Evolutionary conservation across 2,113 vertebrate genomes (phyloP), one percentile per base, ranked within the genome.

Genomic region (Engraulis encrasicolus): DNA sequence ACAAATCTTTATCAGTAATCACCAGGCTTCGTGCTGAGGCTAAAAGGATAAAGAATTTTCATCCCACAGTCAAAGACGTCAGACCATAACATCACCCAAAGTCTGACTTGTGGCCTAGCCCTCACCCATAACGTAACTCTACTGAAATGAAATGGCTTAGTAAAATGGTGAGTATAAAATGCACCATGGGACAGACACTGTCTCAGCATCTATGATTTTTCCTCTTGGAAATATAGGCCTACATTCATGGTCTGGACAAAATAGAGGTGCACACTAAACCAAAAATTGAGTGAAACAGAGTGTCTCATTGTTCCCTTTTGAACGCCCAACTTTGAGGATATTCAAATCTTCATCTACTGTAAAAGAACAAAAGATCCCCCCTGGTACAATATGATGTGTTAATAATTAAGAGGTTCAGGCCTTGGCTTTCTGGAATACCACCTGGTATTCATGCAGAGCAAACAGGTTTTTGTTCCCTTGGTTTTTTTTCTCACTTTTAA

Each of bases 351-450:
- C 27, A 71, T 31, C 12, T 15, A 31, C 58, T 66, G 12, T 2
- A 31, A 31, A 27, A 2, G 6, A 23, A n/a, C n/a, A n/a, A 27
- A 14, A 11, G 58, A 31, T 66, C 23, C 7, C 20, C 23, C 2
- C 0, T 14, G 15, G n/a, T n/a, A n/a, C n/a, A n/a, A n/a, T 52
- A 52, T 52, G 50, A 45, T 3, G 40, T 45, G 40, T 45, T 5
- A 45, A 45, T 45, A 45, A 45, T 27, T 6, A 27, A 4, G 11
- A 11, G 27, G n/a, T 61, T 61, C n/a, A 61, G 58, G 20, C n/a
- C 58, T 61, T 31, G 66, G 66, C 31, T 34, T 74, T 74, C 66
- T 74, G 66, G 31, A 34, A 34, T 74, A 74, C 66, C 66, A 74
- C 66, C 66, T 14, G 27, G 31, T 17, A 23, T 71, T 31, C 14